phyloP scores from a whole-genome alignment of 2,888 invertebrate genomes.

The Cosmia trapezina region DNA sequence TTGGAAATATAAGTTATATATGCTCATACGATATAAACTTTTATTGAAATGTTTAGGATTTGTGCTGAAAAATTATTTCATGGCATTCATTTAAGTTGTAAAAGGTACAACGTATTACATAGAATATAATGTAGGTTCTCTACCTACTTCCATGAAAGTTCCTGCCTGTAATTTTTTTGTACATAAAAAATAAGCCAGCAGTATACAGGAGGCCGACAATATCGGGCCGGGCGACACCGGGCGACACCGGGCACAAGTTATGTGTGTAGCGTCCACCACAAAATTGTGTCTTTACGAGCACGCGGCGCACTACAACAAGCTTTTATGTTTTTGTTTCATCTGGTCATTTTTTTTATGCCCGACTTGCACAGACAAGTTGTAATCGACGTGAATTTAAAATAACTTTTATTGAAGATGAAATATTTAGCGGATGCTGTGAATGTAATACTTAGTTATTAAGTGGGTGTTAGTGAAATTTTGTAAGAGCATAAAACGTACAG shows the following conservation, averaged over 20 bases:
- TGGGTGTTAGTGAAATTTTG: too few species aligned
- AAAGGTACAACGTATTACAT: conserved; percentile 2
- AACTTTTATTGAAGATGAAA: neutral
- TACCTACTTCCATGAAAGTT: conserved; percentile 14
- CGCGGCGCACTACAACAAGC: conserved; percentile 43
- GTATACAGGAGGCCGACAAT: conserved; percentile 52
- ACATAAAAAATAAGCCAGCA: conserved; percentile 51
- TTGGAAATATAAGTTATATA: neutral
- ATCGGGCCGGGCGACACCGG: conserved; percentile 57
- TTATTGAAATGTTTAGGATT: neutral
- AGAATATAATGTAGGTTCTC: neutral
- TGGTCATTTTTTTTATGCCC: conserved; percentile 35
- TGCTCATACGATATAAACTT: neutral
- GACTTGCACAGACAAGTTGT: conserved; percentile 18
- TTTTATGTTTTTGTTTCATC: conserved; percentile 54
- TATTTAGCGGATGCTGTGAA: neutral
- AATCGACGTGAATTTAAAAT: conserved; percentile 6
- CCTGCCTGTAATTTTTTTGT: conserved; percentile 33
- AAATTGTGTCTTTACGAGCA: conserved; percentile 62
- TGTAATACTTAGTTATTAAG: neutral
- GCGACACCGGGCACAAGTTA: conserved; percentile 66
- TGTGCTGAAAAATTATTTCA: neutral
- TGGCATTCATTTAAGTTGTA: neutral
- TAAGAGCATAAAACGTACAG: neutral
- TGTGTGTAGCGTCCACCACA: conserved; percentile 68